Conservation (phyloP, 1,140 invertebrate species). For the Drosophila saltans region DNA sequence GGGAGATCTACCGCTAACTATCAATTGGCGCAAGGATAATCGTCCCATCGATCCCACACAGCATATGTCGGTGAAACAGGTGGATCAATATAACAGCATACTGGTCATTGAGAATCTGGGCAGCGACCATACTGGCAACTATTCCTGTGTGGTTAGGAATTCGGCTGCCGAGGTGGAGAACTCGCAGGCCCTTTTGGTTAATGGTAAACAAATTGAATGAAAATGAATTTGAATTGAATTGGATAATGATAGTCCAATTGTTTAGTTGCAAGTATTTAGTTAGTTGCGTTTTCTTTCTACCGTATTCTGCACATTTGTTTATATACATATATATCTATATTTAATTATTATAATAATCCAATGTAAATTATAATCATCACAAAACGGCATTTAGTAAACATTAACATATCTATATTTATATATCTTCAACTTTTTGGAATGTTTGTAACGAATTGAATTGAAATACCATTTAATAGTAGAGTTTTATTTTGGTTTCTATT, state of each 20-base stretch:
- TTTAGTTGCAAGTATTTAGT: conserved; percentile 71
- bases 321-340: conserved; percentile 39
- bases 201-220: conserved; percentile 86
- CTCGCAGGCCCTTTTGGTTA: conserved; percentile 90
- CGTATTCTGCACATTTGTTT: conserved; percentile 69
- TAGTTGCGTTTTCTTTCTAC: conserved; percentile 53
- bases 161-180: conserved; percentile 89
- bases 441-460: conserved; percentile 60
- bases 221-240: conserved; percentile 14
- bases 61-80: conserved; percentile 87
- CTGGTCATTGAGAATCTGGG: conserved; percentile 91
- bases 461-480: conserved; percentile 53
- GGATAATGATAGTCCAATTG: conserved; percentile 16
- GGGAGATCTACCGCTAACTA: conserved; percentile 90
- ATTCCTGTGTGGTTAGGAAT: conserved; percentile 89
- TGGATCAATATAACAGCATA: conserved; percentile 91
- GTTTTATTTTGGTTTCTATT: conserved; percentile 53
- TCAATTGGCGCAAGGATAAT: conserved; percentile 91
- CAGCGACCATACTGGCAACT: conserved; percentile 90
- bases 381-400: conserved; percentile 55
- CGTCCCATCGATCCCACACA: conserved; percentile 86
- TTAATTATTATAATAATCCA: conserved; percentile 43
- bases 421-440: conserved; percentile 71
- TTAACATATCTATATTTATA: conserved; percentile 27
- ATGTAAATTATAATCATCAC: conserved; percentile 15